A percentile compares a stretch with the other conserved stretches of the same genome.
Conservation (phyloP, 2,888 invertebrate genomes). For the Meganola albula region DNA sequence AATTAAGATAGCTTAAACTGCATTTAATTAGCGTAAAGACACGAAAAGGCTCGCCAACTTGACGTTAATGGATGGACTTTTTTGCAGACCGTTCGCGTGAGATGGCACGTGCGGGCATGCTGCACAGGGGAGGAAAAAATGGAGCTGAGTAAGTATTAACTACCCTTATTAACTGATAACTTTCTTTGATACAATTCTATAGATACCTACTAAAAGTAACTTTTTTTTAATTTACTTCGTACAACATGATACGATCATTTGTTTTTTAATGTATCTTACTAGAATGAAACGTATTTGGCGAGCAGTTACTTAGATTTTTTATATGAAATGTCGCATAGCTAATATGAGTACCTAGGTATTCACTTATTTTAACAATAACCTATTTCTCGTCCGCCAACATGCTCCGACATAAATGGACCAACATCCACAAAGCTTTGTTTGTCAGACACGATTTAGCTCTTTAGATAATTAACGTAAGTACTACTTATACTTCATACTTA, state of each 20-base stretch:
- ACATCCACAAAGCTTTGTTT: slow-evolving; percentile 36
- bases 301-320: no score
- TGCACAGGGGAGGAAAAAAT: slow-evolving; percentile 85
- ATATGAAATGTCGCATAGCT: no score
- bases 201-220: no score
- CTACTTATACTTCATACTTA: slow-evolving; percentile 16
- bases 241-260: no score
- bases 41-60: slow-evolving; percentile 51
- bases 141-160: slow-evolving; percentile 82
- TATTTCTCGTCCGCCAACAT: no score
- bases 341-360: no score
- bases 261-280: no score
- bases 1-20: slow-evolving; percentile 43
- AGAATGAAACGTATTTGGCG: no score
- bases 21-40: slow-evolving; percentile 58
- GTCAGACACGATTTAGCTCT: slow-evolving; percentile 58
- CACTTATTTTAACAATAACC: slow-evolving; percentile 28
- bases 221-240: no score
- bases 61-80: slow-evolving; percentile 59
- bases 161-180: slow-evolving; percentile 13
- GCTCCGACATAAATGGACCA: no score
- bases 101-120: slow-evolving; percentile 88
- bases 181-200: no score
- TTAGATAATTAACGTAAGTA: slow-evolving; percentile 45
- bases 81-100: slow-evolving; percentile 79